Percentiles rank a stretch among this genome's conserved stretches.
phyloP scores from a whole-genome alignment of 2,113 vertebrate species.

The Acinonyx jubatus region DNA sequence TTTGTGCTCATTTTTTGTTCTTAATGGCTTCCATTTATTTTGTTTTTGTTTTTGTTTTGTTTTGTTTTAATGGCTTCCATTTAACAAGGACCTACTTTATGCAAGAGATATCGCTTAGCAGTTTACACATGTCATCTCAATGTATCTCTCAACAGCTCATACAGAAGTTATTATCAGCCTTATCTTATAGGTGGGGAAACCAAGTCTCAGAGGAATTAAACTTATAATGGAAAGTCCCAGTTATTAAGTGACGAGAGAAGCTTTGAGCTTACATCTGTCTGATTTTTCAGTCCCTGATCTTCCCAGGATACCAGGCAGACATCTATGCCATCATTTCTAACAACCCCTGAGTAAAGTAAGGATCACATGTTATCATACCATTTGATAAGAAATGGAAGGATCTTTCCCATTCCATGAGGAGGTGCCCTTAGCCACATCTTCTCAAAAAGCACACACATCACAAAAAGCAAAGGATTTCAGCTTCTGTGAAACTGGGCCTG shows the following conservation, averaged over 20 bases:
- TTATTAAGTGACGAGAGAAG: not conserved
- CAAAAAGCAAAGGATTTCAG: not conserved
- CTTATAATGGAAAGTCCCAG: not conserved
- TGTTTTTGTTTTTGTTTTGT: too few species aligned
- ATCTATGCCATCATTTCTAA: not conserved
- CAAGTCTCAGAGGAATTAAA: not conserved
- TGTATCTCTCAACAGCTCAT: not conserved
- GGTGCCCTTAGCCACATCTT: not conserved
- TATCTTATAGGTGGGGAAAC: not conserved
- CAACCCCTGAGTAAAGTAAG: not conserved
- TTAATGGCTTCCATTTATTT: not conserved
- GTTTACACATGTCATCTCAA: not conserved
- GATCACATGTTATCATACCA: not conserved
- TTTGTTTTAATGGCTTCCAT: not conserved
- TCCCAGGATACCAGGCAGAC: not conserved
- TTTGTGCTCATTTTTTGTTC: not conserved
- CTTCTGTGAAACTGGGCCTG: not conserved
- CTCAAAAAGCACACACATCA: not conserved
- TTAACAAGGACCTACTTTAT: not conserved
- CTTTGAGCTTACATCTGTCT: not conserved
- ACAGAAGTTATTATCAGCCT: not conserved
- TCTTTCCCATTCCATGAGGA: not conserved
- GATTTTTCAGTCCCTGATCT: not conserved
- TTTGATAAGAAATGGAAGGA: not conserved
- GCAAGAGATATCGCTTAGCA: not conserved